Conservation (phyloP, 2,888 invertebrate genomes). For the Eutolmus rufibarbis region DNA sequence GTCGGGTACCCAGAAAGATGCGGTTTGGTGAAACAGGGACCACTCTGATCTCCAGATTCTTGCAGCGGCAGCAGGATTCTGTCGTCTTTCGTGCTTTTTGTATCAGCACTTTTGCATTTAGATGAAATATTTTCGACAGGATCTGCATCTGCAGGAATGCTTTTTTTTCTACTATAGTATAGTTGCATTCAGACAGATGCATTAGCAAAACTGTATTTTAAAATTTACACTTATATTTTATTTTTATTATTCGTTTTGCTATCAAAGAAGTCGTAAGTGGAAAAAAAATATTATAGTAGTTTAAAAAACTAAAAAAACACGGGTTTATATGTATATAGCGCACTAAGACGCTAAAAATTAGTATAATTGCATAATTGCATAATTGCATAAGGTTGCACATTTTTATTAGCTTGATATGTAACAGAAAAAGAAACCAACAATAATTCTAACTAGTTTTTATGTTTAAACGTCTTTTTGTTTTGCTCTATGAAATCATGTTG, state of each 20-base stretch:
- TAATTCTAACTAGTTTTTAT: no score
- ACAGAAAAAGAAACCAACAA: no score
- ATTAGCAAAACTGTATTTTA: background rate
- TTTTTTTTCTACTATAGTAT: background rate
- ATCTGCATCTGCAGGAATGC: background rate
- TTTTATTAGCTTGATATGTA: no score
- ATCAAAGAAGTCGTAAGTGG: no score
- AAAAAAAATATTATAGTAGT: no score
- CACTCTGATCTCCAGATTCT: background rate
- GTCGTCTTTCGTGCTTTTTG: background rate
- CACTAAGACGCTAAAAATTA: no score
- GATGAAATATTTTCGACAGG: background rate
- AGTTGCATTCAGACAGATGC: background rate
- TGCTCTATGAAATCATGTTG: no score
- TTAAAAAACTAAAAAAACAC: no score
- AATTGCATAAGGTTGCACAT: no score
- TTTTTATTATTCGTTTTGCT: background rate
- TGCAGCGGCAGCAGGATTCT: background rate
- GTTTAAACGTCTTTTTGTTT: no score
- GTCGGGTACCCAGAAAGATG: background rate
- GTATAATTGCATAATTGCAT: no score
- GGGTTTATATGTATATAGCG: no score
- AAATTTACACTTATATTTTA: background rate
- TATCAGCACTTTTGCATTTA: background rate
- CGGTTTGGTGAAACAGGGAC: background rate